Conservation (phyloP, 2,888 invertebrate species). For the Phania funesta region DNA sequence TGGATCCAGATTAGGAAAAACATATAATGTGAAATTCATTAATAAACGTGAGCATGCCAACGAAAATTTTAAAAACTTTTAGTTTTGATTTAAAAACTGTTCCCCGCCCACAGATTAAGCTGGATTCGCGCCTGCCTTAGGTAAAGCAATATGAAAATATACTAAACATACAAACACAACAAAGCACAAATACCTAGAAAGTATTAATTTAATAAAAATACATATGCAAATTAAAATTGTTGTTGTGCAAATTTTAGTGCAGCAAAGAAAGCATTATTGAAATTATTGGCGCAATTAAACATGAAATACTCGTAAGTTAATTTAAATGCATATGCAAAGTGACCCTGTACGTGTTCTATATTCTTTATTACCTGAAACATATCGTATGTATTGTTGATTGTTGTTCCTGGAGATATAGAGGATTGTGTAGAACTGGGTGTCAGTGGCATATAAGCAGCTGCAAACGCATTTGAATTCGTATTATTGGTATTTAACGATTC, state of each 20-base stretch:
- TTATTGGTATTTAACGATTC: conserved; percentile 52
- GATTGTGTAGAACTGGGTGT: conserved; percentile 79
- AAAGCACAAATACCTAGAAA: conserved; percentile 3
- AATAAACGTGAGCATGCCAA: too few species aligned
- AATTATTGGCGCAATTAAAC: conserved; percentile 9
- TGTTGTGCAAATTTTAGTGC: conserved; percentile 52
- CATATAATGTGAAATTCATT: too few species aligned
- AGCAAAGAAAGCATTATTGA: conserved; percentile 12
- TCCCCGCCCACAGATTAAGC: too few species aligned
- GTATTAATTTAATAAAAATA: neutral
- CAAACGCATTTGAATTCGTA: conserved; percentile 55
- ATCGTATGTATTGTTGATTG: conserved; percentile 76
- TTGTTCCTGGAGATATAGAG: conserved; percentile 77
- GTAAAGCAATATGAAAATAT: conserved; percentile 12
- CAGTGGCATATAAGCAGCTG: conserved; percentile 75
- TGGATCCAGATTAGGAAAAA: too few species aligned
- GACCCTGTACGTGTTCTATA: neutral
- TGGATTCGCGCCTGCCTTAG: too few species aligned
- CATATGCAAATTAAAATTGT: conserved; percentile 42
- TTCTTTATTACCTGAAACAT: conserved; percentile 77
- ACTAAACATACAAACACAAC: conserved; percentile 23
- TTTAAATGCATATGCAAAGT: neutral
- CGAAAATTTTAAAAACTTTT: too few species aligned
- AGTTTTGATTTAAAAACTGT: too few species aligned
- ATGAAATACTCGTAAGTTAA: neutral